Evolutionary conservation across 2,113 vertebrate species (phyloP), one percentile per base, ranked within the genome.

Genomic region (Panthera uncia): DNA sequence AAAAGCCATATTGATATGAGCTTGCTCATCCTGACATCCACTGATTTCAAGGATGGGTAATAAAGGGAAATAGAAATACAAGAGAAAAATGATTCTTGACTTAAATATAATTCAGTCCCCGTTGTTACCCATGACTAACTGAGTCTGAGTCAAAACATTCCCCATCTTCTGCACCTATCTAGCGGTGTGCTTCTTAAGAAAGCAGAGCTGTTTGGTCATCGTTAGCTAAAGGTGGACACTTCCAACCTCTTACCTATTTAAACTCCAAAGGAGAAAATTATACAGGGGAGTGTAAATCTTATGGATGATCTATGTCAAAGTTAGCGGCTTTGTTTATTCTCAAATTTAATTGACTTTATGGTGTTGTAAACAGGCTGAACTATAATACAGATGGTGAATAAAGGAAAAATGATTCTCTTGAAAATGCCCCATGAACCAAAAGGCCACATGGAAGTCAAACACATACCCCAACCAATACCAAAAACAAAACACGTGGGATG

Each of bases 401-500:
- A 36, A 96, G 16, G 16, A 89, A 92, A 92, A 94, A 80, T 36
- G 4, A 82, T 97, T 97, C 18, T 81, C 33, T 78, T 27, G 18
- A 95, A 96, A 95, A 80, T 94, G 10, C 8, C 13, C 8, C 27
- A 45, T 27, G 14, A 97, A 55, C 7, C 52, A 63, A 84, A 95
- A 89, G 33, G 0, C 15, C 36, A 95, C 36, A 61, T 65, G 21
- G n/a, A 87, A 82, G 7, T 86, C 16, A 95, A 89, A 82, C 73
- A 25, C 13, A 82, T 66, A 85, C 15, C 80, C 50, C 25, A 16
- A 91, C n/a, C 29, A 83, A 88, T 74, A 68, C 63, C 57, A 87
- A 95, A 94, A 68, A 29, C 73, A 69, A 79, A 69, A 55, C 83
- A 36, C 71, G 14, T 95, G n/a, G 29, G 10, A 69, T 81, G 15